Conservation (phyloP, 2,113 vertebrate species). For the Crotalus viridis region DNA sequence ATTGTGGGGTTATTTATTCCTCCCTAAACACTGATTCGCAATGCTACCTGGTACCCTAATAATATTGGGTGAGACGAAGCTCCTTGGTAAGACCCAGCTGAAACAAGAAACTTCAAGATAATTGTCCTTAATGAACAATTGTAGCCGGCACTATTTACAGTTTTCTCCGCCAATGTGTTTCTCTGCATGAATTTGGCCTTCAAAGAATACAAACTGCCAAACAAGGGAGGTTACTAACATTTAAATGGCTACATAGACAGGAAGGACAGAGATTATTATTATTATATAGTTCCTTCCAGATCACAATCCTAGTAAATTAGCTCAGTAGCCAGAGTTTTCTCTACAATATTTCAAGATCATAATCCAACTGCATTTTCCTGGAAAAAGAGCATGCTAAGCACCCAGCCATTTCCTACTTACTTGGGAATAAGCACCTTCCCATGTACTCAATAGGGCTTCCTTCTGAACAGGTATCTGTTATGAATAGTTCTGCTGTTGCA, state of each 20-base stretch:
- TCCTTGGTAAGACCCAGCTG: background rate
- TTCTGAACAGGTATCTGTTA: background rate
- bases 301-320: background rate
- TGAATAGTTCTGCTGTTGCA: background rate
- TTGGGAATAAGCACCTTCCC: background rate
- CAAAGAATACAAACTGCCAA: background rate
- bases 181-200: background rate
- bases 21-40: background rate
- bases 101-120: constrained; percentile 1
- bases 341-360: background rate
- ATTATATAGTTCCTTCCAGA: background rate
- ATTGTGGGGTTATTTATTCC: background rate
- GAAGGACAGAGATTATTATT: too few relatives aligned
- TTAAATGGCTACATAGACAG: background rate
- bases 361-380: background rate
- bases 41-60: background rate
- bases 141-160: background rate
- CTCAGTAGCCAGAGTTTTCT: background rate
- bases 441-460: background rate
- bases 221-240: background rate
- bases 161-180: background rate
- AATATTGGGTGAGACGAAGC: background rate
- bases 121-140: background rate
- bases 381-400: background rate
- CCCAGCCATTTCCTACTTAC: background rate